Percentiles rank a stretch among this genome's conserved stretches.
phyloP scores from a whole-genome alignment of 2,888 invertebrate species.

The Sepiola atlantica region DNA sequence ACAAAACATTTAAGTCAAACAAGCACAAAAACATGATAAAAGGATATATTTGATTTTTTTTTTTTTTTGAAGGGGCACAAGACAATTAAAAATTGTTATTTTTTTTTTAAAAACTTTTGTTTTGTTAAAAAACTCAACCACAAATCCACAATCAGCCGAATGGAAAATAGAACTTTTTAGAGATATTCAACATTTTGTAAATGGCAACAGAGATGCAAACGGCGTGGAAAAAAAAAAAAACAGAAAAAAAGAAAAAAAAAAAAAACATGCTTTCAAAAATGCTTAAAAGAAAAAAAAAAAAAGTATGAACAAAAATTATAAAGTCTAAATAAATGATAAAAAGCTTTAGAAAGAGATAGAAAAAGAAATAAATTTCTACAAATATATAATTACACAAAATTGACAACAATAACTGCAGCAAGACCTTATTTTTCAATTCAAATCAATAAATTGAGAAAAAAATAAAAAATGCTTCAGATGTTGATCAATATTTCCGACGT shows the following conservation, averaged over 20 bases:
- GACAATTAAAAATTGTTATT: too few relatives aligned
- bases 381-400: neutral
- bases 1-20: neutral
- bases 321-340: neutral
- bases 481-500: neutral
- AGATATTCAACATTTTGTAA: neutral
- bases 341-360: neutral
- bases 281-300: neutral
- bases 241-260: too few relatives aligned
- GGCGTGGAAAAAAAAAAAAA: neutral
- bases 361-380: neutral
- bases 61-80: neutral
- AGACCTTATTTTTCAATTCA: neutral
- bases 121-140: neutral
- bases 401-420: neutral
- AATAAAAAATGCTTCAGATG: neutral
- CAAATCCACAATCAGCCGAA: neutral
- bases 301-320: neutral
- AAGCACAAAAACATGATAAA: neutral
- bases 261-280: neutral
- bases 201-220: neutral
- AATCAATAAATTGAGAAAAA: neutral
- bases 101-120: too few relatives aligned
- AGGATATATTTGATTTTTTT: neutral
- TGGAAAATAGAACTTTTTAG: neutral